Evolutionary conservation across 2,797 vertebrate genomes (phyloP).

Genomic region (Bradypodion pumilum): DNA sequence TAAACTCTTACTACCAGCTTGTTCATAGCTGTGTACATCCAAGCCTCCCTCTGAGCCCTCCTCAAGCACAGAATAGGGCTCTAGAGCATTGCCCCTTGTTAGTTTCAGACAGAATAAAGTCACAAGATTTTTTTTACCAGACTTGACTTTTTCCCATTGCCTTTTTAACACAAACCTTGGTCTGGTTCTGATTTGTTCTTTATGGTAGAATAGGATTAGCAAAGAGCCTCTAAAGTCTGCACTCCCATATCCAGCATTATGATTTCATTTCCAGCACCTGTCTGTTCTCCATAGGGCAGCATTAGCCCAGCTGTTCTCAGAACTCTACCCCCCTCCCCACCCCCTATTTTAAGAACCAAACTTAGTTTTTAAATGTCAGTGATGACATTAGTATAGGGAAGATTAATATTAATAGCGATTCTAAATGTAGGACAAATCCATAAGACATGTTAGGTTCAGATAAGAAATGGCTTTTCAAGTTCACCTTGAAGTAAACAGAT

Average conservation of each 20-base stretch:
- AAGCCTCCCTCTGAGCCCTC: neutral
- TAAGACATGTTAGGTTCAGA: neutral
- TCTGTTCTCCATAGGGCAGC: neutral
- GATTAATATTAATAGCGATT: constrained; percentile 23
- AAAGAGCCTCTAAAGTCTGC: neutral
- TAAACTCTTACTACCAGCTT: neutral
- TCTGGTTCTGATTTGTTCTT: neutral
- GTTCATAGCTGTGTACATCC: neutral
- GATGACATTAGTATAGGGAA: neutral
- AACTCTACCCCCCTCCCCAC: neutral
- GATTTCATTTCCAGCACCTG: neutral
- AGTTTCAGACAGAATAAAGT: neutral
- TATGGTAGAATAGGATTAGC: neutral
- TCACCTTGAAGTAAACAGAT: constrained; percentile 20
- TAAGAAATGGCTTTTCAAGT: constrained; percentile 24
- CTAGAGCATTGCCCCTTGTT: neutral
- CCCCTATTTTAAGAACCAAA: neutral
- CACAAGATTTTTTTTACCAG: neutral
- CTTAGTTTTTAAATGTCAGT: neutral
- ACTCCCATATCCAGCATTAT: neutral
- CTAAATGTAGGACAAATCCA: constrained; percentile 6
- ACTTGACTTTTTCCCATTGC: neutral
- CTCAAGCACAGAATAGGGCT: neutral
- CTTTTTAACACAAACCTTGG: neutral
- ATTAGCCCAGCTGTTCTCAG: neutral